Evolutionary conservation across 2,113 vertebrate genomes (phyloP), one percentile per base, ranked within the genome.

Genomic region (Anser brachyrhynchus): DNA sequence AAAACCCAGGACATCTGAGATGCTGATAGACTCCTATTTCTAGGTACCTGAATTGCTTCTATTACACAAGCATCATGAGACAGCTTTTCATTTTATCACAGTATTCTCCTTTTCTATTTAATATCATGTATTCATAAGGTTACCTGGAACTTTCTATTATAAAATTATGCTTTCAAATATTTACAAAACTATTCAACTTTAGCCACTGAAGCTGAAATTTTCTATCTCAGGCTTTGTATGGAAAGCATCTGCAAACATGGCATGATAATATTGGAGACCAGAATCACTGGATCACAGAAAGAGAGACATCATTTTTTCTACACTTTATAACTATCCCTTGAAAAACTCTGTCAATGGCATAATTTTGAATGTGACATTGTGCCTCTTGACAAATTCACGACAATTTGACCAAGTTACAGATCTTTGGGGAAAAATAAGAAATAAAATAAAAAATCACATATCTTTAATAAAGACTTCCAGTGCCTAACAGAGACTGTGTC

Each of bases 231-330:
- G 2, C 8, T 86, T 75, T 71, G 35, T 35, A 20, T 20, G 35
- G 57, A 64, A 85, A 72, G 31, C 59, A 72, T 55, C 62, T 79
- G 9, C 29, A 85, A 67, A 62, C 4, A 20, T 4, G 35, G 7
- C 10, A 64, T 31, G 82, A 35, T 58, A 46, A 15, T 33, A 31
- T 0, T 39, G 23, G 19, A 66, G n/a, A 46, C 2, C 3, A 55
- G 76, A 92, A 55, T 4, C 23, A 62, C 23, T 15, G 15, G 35
- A 41, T 37, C 16, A 41, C 25, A 41, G 11, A 74, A 35, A 13
- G 13, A 84, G 10, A 55, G 8, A 17, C 1, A 16, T 7, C 5
- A 29, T 5, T 64, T 35, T 15, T 3, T 0, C 6, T 2, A 1
- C 31, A 19, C 59, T 87, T 87, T 44, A 41, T 17, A 65, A 15